Evolutionary conservation across 2,888 invertebrate genomes (phyloP).

Genomic region (Lissocephala sabroskyi): DNA sequence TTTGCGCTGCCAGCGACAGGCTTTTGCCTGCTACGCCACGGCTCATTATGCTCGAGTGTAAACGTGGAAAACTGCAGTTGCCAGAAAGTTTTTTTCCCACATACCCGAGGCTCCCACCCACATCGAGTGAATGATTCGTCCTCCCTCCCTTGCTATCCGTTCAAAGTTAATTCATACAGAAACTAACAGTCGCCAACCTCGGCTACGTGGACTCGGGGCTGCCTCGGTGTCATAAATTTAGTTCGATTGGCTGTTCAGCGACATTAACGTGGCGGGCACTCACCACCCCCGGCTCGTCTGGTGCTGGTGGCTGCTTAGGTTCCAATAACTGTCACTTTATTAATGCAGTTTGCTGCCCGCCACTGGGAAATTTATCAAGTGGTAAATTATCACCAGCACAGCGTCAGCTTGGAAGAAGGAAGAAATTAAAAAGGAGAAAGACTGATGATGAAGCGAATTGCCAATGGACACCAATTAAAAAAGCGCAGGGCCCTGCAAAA

Average conservation of each 20-base stretch:
- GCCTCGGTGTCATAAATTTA: slow-evolving; percentile 56
- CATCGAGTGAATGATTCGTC: no score
- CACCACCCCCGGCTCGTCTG: neutral
- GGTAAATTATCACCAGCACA: slow-evolving; percentile 58
- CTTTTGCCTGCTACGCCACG: slow-evolving; percentile 46
- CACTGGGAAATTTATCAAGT: slow-evolving; percentile 51
- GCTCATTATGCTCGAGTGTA: slow-evolving; percentile 55
- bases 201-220: no score
- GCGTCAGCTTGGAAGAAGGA: slow-evolving; percentile 10
- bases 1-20: slow-evolving; percentile 37
- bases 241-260: slow-evolving; percentile 64
- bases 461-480: no score
- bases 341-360: slow-evolving; percentile 48
- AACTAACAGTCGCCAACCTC: no score
- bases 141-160: neutral
- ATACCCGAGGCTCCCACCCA: no score
- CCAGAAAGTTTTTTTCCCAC: no score
- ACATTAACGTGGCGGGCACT: slow-evolving; percentile 37
- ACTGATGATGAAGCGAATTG: no score
- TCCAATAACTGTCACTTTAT: slow-evolving; percentile 51
- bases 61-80: slow-evolving; percentile 39
- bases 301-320: slow-evolving; percentile 4
- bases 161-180: no score
- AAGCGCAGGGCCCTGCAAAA: no score
- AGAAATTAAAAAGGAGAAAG: no score